Percentiles rank a stretch among this genome's conserved stretches.
These are phyloP conservation scores for Steromphala cineraria DNA, from an alignment of 2,888 invertebrate species.

Conservation along the genomic window DNA sequence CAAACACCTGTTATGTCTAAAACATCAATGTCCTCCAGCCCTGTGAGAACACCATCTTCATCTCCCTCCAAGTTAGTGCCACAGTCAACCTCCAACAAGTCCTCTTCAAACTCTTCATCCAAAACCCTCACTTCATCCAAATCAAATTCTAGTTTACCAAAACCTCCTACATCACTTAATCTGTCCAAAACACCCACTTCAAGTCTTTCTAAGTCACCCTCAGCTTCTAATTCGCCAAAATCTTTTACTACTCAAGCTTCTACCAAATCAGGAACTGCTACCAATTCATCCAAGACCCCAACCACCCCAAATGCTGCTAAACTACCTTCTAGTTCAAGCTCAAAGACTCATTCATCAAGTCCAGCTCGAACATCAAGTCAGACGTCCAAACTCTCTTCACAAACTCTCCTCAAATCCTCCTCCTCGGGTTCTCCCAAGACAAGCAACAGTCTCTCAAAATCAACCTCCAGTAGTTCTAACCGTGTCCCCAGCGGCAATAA, in stretches of 20 bases:
- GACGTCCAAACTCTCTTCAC: neutral
- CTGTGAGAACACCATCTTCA: neutral
- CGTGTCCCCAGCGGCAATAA: neutral
- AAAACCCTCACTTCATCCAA: conserved; percentile 6
- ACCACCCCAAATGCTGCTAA: neutral
- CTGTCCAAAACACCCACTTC: conserved; percentile 12
- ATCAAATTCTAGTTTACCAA: conserved; percentile 9
- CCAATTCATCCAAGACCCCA: neutral
- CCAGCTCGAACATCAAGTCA: conserved; percentile 9
- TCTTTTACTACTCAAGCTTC: neutral
- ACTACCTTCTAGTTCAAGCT: neutral
- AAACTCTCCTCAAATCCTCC: conserved; percentile 14
- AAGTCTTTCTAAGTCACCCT: conserved; percentile 8
- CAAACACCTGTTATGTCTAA: neutral
- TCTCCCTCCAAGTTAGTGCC: neutral
- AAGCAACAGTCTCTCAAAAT: conserved; percentile 16
- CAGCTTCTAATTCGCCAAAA: conserved; percentile 20
- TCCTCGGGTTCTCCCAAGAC: conserved; percentile 27
- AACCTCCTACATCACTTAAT: conserved; percentile 21
- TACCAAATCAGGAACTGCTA: neutral
- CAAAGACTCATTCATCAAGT: conserved; percentile 26
- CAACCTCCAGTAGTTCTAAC: conserved; percentile 5
- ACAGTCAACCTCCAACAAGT: conserved; percentile 4
- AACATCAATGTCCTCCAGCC: neutral
- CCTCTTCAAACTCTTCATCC: neutral